A percentile compares a stretch with the other conserved stretches of the same genome.
Evolutionary conservation across 2,888 invertebrate genomes (phyloP).

Genomic region (Entomobrya proxima): DNA sequence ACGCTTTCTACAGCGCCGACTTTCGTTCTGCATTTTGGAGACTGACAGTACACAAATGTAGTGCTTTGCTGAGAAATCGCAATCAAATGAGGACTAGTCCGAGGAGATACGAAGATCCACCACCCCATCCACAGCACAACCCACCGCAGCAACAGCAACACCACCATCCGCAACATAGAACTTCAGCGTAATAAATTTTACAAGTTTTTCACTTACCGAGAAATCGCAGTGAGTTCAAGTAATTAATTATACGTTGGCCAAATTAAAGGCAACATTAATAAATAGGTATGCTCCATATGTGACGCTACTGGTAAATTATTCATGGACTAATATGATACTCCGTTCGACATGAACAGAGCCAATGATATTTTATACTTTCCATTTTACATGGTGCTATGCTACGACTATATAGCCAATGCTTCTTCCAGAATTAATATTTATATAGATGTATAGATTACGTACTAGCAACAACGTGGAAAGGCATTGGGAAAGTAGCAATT

Average conservation of each 20-base stretch:
- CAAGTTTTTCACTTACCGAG: not conserved
- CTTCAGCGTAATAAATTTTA: conserved; percentile 6
- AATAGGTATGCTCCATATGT: not conserved
- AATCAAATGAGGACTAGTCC: conserved; percentile 71
- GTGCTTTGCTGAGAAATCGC: conserved; percentile 60
- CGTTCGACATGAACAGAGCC: not conserved
- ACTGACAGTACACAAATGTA: conserved; percentile 81
- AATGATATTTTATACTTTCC: not conserved
- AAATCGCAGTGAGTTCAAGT: not conserved
- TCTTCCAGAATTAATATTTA: no score
- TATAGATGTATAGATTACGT: no score
- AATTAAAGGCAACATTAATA: not conserved
- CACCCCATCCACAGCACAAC: conserved; percentile 21
- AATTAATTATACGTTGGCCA: not conserved
- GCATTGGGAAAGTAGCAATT: no score
- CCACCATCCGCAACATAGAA: not conserved
- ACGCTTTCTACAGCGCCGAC: conserved; percentile 92
- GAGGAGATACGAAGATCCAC: conserved; percentile 72
- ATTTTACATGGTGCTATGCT: not conserved
- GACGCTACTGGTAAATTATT: not conserved
- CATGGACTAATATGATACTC: not conserved
- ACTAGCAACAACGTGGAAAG: no score
- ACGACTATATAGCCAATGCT: no score
- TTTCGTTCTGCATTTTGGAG: conserved; percentile 92
- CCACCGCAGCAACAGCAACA: not conserved